Evolutionary conservation across 2,113 vertebrate genomes (phyloP), one percentile per base, ranked within the genome.

Genomic region (Hippocampus barbouri): DNA sequence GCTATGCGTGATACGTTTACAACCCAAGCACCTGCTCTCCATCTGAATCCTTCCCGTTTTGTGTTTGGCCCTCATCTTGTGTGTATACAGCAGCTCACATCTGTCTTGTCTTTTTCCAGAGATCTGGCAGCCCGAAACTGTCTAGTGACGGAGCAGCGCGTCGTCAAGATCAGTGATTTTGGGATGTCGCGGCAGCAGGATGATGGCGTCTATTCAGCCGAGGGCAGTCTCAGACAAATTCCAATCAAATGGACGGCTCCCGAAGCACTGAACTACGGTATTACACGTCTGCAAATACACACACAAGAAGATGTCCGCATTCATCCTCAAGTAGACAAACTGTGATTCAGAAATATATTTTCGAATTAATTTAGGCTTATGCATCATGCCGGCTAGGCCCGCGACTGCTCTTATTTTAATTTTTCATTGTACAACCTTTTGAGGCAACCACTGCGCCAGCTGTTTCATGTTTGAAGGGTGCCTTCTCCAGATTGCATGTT

Each of bases 221-320:
- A 95, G 0, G 94, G 95, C 0, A 92, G 96, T 30, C 93, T 98
- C 90, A 93, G 92, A 85, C 97, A 98, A 86, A 94, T 99, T 71
- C 97, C 97, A 0, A 94, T 98, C 75, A 99, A 97, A 84, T 99
- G 97, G 97, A 99, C 97, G 0, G 95, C 97, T 0, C 97, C 96
- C 0, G 97, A 99, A 81, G 97, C 97, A 1, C 94, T 98, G 21
- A 96, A 94, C 89, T 98, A 96, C 0, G 97, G 97, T 98, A 92
- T 0, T 8, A 0, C 34, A 38, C 23, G 11, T 25, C 43, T 62
- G 5, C 69, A 38, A 38, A 38, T 1, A 38, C 9, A 2, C 40
- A 11, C 38, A 12, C 21, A 45, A 53, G 21, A 21, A n/a, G 20
- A 49, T 18, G 4, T 15, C 16, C 47, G 14, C 45, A 4, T 47